Evolutionary conservation across 1,140 invertebrate species (phyloP), one percentile per base, ranked within the genome.

Genomic region (Drosophila murphyi): DNA sequence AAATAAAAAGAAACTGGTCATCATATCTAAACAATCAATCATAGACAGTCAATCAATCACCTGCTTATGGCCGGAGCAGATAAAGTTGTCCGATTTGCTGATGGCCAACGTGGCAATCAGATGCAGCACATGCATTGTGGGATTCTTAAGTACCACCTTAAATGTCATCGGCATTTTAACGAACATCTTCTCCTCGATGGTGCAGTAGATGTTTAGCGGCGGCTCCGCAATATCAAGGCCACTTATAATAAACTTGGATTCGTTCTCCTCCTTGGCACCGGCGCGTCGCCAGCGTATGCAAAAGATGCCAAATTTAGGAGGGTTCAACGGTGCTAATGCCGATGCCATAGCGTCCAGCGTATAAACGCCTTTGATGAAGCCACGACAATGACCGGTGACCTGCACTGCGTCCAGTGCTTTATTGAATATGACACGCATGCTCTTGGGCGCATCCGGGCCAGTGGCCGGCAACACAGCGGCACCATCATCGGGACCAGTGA

Each of bases 121-220:
- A 75, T 92, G 92, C 0, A 92, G 55, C 2, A 92, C 83, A 69
- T 87, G 81, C 28, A 70, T 60, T 3, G 90, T 90, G 29, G 92
- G 92, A 75, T 92, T 92, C 43, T 88, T 91, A 0, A 92, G 72
- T 0, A 92, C 80, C 61, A 92, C 86, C 52, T 92, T 92, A 8
- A 92, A 86, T 0, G 88, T 83, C 78, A 92, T 91, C 41, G 92
- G 91, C 86, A 92, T 92, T 72, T 92, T 92, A 0, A 92, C 92
- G 52, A 92, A 92, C 87, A 92, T 90, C 76, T 91, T 92, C 72
- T 92, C 92, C 60, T 92, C 92, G n/a, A 92, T 91, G 47, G 88
- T 82, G 74, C 92, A 92, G 60, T 92, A 91, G 52, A 92, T 92
- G 62, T 92, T 92, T 5, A 92, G 54, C 5, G 91, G 90, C 28